A percentile compares a stretch with the other conserved stretches of the same genome.
Conservation (phyloP, 2,113 vertebrate species). For the Leptobrachium leishanense region DNA sequence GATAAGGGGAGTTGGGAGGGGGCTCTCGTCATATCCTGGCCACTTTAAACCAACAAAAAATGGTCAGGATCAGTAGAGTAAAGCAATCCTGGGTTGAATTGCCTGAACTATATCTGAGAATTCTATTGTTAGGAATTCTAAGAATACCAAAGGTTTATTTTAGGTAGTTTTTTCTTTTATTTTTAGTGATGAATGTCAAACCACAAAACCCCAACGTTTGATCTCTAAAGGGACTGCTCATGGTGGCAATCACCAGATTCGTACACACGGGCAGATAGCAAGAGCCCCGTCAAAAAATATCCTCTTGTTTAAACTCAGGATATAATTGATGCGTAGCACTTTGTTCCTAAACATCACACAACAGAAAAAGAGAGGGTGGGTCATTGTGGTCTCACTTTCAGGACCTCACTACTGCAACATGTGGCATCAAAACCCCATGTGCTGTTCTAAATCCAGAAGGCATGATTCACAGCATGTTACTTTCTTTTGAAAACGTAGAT, state of each 20-base stretch:
- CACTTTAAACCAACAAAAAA: too few relatives aligned
- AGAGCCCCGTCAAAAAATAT: neutral
- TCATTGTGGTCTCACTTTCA: slow-evolving; percentile 12
- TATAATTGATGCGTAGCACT: slow-evolving; percentile 12
- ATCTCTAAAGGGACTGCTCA: neutral
- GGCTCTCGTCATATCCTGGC: too few relatives aligned
- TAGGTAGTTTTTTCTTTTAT: slow-evolving; percentile 37
- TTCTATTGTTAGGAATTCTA: slow-evolving; percentile 1
- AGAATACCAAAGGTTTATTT: slow-evolving; percentile 26
- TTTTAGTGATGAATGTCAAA: slow-evolving; percentile 32
- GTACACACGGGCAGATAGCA: slow-evolving; percentile 4
- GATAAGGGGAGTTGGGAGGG: too few relatives aligned
- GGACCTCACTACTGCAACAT: slow-evolving; percentile 33
- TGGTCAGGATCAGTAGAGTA: too few relatives aligned
- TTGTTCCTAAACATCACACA: slow-evolving; percentile 10
- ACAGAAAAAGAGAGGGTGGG: slow-evolving; percentile 19
- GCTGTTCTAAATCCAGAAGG: slow-evolving; percentile 29
- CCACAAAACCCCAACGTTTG: slow-evolving; percentile 27
- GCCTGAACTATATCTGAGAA: slow-evolving; percentile 10
- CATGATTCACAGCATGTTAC: slow-evolving; percentile 35
- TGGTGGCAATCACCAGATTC: slow-evolving; percentile 16
- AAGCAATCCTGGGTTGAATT: neutral
- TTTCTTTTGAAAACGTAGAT: neutral
- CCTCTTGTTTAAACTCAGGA: slow-evolving; percentile 11
- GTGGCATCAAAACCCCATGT: slow-evolving; percentile 27